A percentile compares a stretch with the other conserved stretches of the same genome.
Evolutionary conservation across 2,113 vertebrate genomes (phyloP).

Genomic region (Erpornis zantholeuca): DNA sequence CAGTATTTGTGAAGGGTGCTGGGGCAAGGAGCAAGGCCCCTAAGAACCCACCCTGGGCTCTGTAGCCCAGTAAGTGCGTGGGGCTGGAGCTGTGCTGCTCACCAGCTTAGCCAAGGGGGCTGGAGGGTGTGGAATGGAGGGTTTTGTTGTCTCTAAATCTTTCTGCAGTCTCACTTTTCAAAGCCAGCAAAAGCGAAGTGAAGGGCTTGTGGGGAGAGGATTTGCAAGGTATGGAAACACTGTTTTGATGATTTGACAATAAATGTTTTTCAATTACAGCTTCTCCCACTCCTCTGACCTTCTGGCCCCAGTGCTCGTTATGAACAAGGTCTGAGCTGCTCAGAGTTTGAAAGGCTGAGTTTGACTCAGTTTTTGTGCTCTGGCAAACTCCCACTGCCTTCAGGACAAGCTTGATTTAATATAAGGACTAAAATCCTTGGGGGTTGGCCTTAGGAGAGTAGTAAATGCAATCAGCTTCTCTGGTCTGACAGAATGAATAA

Average conservation of each 20-base stretch:
- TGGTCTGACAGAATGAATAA: constrained; percentile 47
- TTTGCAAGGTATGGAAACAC: neutral
- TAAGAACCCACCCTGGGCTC: fast-evolving
- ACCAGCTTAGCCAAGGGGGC: neutral
- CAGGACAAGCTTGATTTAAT: constrained; percentile 56
- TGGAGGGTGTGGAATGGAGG: fast-evolving
- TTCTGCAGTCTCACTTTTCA: neutral
- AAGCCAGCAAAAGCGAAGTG: neutral
- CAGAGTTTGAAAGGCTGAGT: neutral
- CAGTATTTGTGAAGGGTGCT: neutral
- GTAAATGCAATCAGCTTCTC: constrained; percentile 38
- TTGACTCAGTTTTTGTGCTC: neutral
- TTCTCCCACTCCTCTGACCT: neutral
- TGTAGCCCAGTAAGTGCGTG: fast-evolving
- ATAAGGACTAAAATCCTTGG: constrained; percentile 28
- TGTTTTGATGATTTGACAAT: neutral
- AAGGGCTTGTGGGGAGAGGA: neutral
- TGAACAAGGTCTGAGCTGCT: neutral
- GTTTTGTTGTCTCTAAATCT: neutral
- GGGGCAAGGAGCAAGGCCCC: neutral
- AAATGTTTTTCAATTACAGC: neutral
- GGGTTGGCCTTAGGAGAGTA: constrained; percentile 14
- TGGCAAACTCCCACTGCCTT: constrained; percentile 10
- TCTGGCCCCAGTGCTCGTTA: neutral
- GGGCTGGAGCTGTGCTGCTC: neutral